Evolutionary conservation across 2,797 vertebrate species (phyloP), one percentile per base, ranked within the genome.

Genomic region (Novumbra hubbsi): DNA sequence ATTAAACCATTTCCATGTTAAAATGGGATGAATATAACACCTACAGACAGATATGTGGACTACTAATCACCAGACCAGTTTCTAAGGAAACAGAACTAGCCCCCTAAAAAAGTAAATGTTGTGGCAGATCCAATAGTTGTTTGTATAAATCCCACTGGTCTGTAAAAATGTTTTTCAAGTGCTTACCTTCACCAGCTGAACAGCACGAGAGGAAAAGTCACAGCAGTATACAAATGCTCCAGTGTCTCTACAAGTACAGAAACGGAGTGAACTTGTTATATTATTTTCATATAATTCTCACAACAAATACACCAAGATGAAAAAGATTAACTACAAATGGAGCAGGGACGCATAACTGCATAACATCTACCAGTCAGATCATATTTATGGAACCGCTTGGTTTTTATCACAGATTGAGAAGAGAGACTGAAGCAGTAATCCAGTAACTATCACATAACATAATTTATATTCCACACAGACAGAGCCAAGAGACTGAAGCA

Each of bases 181-280:
- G 12, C 75, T 89, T 93, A 97, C 96, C 95, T 94, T 96, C 68
- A 98, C 90, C 74, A 98, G 87, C 78, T 95, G 92, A 85, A 98
- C 90, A 48, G 96, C 96, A 87, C 80, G 85, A 69, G 92, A 84
- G 72, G 96, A 96, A 88, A 99, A 98, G 92, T 98, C 96, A 92
- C 95, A 98, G 82, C 95, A 97, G 89, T 96, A 97, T 1, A 98
- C 83, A 88, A 96, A 98, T 32, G 90, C 85, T 68, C 90, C 85
- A 57, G 88, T 83, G 69, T 83, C 84, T 75, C 93, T 94, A 84
- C 77, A 30, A 80, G 11, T 82, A 78, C n/a, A 87, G 0, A 84
- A 76, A 45, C 1, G 34, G 14, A 45, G 75, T 72, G 12, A 38
- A 68, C 11, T 7, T 17, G 8, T 16, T 15, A 66, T 19, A 17